Percentiles rank a stretch among this genome's conserved stretches.
Conservation (phyloP, 1,140 invertebrate genomes). For the Drosophila hydei region DNA sequence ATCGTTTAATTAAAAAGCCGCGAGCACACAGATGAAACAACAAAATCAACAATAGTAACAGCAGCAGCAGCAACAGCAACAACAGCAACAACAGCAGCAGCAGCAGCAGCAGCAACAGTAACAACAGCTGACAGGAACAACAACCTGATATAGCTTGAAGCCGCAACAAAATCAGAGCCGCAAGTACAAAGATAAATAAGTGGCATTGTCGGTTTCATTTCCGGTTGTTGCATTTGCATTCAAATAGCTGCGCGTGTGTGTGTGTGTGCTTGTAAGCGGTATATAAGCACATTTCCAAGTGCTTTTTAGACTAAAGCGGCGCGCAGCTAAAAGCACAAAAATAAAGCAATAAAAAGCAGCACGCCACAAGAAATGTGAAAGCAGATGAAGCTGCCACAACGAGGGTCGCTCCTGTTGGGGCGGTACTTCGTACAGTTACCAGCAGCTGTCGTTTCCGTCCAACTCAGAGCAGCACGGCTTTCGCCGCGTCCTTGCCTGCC, state of each 20-base stretch:
- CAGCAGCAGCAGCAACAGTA: conserved; percentile 8
- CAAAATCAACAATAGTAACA: conserved; percentile 35
- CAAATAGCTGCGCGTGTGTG: conserved; percentile 53
- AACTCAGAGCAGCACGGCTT: neutral
- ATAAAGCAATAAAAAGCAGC: conserved; percentile 80
- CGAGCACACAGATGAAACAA: conserved; percentile 45
- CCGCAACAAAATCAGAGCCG: conserved; percentile 78
- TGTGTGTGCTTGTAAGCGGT: conserved; percentile 62
- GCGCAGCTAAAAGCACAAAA: conserved; percentile 73
- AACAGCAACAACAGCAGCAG: conserved; percentile 14
- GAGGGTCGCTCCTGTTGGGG: conserved; percentile 10
- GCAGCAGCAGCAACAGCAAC: conserved; percentile 11
- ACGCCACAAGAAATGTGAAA: conserved; percentile 65
- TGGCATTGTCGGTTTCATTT: conserved; percentile 82
- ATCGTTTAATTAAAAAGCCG: conserved; percentile 75
- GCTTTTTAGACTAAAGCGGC: conserved; percentile 76
- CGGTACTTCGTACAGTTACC: conserved; percentile 44
- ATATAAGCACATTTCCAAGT: conserved; percentile 77
- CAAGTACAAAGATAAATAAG: conserved; percentile 82
- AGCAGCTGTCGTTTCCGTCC: conserved; percentile 64
- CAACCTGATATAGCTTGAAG: conserved; percentile 57
- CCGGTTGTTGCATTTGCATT: conserved; percentile 78
- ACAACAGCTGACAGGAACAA: conserved; percentile 26
- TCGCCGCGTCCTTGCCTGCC: neutral
- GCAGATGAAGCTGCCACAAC: conserved; percentile 3